phyloP scores from a whole-genome alignment of 2,797 vertebrate species.

The Propithecus deckenii region DNA sequence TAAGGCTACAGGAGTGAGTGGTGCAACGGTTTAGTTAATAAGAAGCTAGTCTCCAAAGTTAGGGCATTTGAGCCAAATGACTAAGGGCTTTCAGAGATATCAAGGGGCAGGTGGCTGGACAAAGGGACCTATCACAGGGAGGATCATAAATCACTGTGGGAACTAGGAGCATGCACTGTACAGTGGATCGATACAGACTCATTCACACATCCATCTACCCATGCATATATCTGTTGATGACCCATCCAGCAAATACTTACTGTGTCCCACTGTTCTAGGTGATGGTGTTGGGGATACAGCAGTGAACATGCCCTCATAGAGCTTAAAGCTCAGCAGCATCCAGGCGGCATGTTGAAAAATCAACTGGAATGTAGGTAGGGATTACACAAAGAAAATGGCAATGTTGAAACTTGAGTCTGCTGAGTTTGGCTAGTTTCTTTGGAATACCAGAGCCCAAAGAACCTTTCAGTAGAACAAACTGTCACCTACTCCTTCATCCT shows the following conservation, averaged over 20 bases:
- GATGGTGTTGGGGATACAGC: not conserved
- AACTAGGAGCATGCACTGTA: not conserved
- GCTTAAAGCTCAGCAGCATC: not conserved
- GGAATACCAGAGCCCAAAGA: not conserved
- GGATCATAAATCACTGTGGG: not conserved
- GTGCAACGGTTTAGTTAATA: slow-evolving; percentile 76
- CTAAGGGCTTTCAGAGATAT: slow-evolving; percentile 32
- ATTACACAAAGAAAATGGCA: slow-evolving; percentile 22
- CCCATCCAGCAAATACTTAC: not conserved
- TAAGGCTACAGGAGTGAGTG: slow-evolving; percentile 54
- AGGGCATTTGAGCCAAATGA: slow-evolving; percentile 36
- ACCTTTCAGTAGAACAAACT: not conserved
- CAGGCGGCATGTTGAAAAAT: not conserved
- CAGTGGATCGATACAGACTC: not conserved
- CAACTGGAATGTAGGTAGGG: not conserved
- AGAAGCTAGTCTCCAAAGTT: slow-evolving; percentile 60
- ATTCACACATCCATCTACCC: not conserved
- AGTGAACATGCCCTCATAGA: not conserved
- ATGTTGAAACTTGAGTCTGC: not conserved
- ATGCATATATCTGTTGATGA: not conserved
- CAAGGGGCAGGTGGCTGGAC: slow-evolving; percentile 30
- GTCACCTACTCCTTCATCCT: not conserved
- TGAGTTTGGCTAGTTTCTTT: not conserved
- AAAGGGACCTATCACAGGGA: not conserved
- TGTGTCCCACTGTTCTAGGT: not conserved